Evolutionary conservation across 1,140 invertebrate genomes (phyloP).

Genomic region (Idris sp.): DNA sequence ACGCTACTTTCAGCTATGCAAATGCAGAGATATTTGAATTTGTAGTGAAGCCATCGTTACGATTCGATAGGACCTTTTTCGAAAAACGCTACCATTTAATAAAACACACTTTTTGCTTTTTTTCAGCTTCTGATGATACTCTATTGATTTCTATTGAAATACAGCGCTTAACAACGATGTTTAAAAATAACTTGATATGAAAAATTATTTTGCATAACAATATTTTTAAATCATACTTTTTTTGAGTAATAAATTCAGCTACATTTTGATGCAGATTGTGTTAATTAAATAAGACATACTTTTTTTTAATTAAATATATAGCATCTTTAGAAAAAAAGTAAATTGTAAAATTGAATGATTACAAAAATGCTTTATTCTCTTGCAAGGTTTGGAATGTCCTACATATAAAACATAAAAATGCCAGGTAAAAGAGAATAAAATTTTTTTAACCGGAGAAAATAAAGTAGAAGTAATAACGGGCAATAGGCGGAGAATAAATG

Average conservation of each 20-base stretch:
- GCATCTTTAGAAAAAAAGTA: too few species aligned
- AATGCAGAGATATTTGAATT: conserved; percentile 11
- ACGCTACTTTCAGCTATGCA: background rate
- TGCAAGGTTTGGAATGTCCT: conserved; percentile 6
- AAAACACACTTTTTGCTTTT: conserved; percentile 25
- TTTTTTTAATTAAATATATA: background rate
- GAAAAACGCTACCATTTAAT: conserved; percentile 12
- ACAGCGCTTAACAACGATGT: too few species aligned
- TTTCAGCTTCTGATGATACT: conserved; percentile 10
- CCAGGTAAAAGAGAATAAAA: conserved; percentile 31
- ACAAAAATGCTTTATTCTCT: conserved; percentile 21
- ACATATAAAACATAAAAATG: conserved; percentile 23
- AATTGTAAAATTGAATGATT: conserved; percentile 1
- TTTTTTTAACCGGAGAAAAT: conserved; percentile 16
- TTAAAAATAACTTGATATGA: too few species aligned
- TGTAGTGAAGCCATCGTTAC: conserved; percentile 4
- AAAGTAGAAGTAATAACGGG: conserved; percentile 3
- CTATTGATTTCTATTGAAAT: too few species aligned
- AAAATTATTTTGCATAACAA: too few species aligned
- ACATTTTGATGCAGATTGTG: too few species aligned
- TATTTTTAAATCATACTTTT: too few species aligned
- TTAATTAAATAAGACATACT: background rate
- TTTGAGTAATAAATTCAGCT: too few species aligned
- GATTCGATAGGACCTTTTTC: conserved; percentile 22
- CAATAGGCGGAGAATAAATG: conserved; percentile 33